A percentile compares a stretch with the other conserved stretches of the same genome.
Conservation (phyloP, 2,797 vertebrate species). For the Toxotes lorentzi region DNA sequence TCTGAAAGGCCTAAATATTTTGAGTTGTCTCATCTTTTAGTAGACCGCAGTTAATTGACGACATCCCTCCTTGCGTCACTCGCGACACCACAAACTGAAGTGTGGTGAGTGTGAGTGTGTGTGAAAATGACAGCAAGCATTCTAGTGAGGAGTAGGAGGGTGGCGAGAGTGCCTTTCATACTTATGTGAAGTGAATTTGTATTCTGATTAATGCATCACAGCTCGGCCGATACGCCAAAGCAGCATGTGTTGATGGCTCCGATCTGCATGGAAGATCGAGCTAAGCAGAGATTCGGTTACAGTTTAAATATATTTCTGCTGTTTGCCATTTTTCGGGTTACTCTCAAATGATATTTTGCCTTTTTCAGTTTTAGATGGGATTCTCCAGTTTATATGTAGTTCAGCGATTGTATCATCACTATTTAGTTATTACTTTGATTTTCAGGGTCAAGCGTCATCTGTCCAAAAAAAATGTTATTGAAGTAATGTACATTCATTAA, state of each 20-base stretch:
- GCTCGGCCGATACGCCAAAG: slow-evolving; percentile 44
- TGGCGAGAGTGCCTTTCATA: slow-evolving; percentile 59
- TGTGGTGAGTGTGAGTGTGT: slow-evolving; percentile 66
- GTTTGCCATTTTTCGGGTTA: neutral
- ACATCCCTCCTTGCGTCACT: slow-evolving; percentile 75
- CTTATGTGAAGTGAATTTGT: slow-evolving; percentile 58
- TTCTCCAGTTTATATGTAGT: slow-evolving; percentile 6
- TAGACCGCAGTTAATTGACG: slow-evolving; percentile 68
- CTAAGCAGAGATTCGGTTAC: neutral
- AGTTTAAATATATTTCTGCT: slow-evolving; percentile 5
- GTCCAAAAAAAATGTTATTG: neutral
- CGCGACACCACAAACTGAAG: slow-evolving; percentile 63
- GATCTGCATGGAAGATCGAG: slow-evolving; percentile 31
- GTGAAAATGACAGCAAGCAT: slow-evolving; percentile 73
- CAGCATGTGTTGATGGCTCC: slow-evolving; percentile 52
- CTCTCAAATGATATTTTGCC: neutral
- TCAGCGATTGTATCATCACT: neutral
- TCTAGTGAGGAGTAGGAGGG: slow-evolving; percentile 63
- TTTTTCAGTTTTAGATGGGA: slow-evolving; percentile 2
- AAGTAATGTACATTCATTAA: neutral
- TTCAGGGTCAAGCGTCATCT: neutral
- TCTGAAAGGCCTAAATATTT: slow-evolving; percentile 48
- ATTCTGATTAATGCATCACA: slow-evolving; percentile 59
- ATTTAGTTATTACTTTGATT: neutral
- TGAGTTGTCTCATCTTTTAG: slow-evolving; percentile 57